Evolutionary conservation across 2,113 vertebrate genomes (phyloP), one percentile per base, ranked within the genome.

Genomic region (Engystomops pustulosus): DNA sequence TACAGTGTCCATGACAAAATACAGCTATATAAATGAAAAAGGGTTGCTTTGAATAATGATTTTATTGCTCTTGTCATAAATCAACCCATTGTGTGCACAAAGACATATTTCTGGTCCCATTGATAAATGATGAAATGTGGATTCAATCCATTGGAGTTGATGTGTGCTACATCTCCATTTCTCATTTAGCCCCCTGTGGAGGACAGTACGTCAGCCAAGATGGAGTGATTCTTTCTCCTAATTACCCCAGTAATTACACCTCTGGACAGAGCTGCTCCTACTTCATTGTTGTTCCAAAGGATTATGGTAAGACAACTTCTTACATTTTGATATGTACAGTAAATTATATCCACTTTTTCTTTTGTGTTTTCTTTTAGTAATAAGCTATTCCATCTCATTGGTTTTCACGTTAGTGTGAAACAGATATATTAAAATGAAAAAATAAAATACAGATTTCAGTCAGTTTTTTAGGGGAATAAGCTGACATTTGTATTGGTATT

Each of bases 171-270:
- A 67, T 67, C 32, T 67, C 17, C 6, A 36, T 67, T 36, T 67
- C 6, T 67, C 7, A 20, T 88, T 30, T 91, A 99, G 98, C 98
- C 18, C 97, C 95, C 6, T 99, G 98, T 49, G 98, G 98, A 6
- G 98, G 98, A 78, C 97, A 98, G 90, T 97, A 98, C 88, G 93
- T 95, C 0, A 96, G 96, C 55, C 92, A 95, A 0, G 97, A 99
- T 0, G 98, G 98, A 18, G 96, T 99, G 0, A 96, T 99, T 71
- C 91, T 99, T 78, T 99, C 98, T 36, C 98, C 98, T 1, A 96
- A 94, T 88, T 99, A 96, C 58, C 98, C 98, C 58, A 96, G 95
- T 85, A 99, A 99, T 92, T 99, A 99, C 91, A 98, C 94, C 90
- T 94, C 91, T 1, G 94, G 96, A 78, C 95, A 96, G 81, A 95